Conservation (phyloP, 2,113 vertebrate genomes). For the Hemicordylus capensis region DNA sequence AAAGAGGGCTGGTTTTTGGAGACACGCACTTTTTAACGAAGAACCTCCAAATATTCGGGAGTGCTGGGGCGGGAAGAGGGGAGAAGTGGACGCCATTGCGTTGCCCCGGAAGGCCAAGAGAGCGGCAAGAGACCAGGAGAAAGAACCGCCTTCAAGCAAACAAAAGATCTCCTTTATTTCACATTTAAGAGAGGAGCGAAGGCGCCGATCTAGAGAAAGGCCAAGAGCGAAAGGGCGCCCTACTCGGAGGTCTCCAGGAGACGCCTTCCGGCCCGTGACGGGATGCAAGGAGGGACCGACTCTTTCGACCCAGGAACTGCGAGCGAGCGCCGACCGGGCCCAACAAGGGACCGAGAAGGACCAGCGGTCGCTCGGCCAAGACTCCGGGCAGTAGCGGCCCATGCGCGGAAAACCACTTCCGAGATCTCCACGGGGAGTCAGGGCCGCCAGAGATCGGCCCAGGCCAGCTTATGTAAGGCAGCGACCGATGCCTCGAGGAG, state of each 20-base stretch:
- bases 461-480: neutral
- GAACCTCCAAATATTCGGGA: neutral
- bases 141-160: neutral
- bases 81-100: neutral
- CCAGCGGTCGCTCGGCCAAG: too few species aligned
- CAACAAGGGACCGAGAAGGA: neutral
- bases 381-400: neutral
- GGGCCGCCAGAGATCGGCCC: neutral
- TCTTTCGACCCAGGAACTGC: neutral
- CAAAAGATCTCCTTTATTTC: neutral
- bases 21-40: neutral
- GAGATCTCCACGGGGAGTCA: neutral
- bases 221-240: neutral
- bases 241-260: too few species aligned
- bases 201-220: neutral
- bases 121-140: neutral
- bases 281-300: too few species aligned
- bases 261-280: neutral
- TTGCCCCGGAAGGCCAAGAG: neutral
- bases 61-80: neutral
- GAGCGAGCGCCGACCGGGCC: neutral
- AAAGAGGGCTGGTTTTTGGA: neutral
- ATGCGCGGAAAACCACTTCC: neutral
- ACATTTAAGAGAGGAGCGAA: too few species aligned
- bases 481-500: neutral